A percentile compares a stretch with the other conserved stretches of the same genome.
Evolutionary conservation across 2,888 invertebrate species (phyloP).

Genomic region (Chydorus sphaericus): DNA sequence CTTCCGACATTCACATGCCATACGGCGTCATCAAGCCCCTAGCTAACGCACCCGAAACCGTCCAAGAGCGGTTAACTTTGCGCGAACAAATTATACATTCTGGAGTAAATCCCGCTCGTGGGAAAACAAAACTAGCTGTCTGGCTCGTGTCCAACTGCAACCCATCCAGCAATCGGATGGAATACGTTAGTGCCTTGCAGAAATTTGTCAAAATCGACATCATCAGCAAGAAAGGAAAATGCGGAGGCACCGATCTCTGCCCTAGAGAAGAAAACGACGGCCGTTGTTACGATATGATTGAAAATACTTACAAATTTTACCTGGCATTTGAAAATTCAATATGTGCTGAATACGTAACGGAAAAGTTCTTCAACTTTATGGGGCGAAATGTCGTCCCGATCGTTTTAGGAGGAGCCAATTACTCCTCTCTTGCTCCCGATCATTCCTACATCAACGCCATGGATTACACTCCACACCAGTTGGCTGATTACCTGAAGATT

Average conservation of each 20-base stretch:
- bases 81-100: neutral
- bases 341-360: conserved; percentile 88
- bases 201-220: conserved; percentile 16
- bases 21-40: conserved; percentile 22
- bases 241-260: conserved; percentile 5
- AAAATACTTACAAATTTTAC: conserved; percentile 89
- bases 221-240: conserved; percentile 5
- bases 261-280: neutral
- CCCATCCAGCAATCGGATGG: conserved; percentile 16
- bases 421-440: conserved; percentile 71
- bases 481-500: conserved; percentile 70
- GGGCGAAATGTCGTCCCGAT: conserved; percentile 77
- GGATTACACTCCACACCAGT: conserved; percentile 73
- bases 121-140: conserved; percentile 19
- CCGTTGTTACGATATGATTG: conserved; percentile 69
- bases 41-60: neutral
- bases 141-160: conserved; percentile 23
- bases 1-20: conserved; percentile 23
- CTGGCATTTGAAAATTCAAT: conserved; percentile 94
- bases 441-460: conserved; percentile 91
- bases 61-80: neutral
- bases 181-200: conserved; percentile 14
- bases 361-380: conserved; percentile 65
- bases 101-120: neutral
- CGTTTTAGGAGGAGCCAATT: conserved; percentile 92